Base-by-base conservation (phyloP, 2,797 vertebrate genomes). In the Discoglossus pictus region DNA sequence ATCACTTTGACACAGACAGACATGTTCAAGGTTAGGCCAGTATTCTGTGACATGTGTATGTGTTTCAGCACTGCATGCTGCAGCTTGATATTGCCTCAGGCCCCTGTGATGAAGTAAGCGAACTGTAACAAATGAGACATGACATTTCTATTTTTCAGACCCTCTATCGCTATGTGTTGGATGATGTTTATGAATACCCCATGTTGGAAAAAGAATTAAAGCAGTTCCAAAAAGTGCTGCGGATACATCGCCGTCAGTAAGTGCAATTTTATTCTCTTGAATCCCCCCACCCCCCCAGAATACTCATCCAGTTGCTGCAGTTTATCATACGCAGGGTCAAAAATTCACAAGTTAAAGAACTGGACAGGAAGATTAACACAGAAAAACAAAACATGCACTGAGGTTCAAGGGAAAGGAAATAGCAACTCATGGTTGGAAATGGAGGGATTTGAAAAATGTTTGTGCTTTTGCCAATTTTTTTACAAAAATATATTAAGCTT, bases 111-210 rank as follows among this genome's bases (percentile, higher is more conserved):
- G 23, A 39, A 55, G 34, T 59, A 50, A 59, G 51, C 35, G 48
- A 38, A 13, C 9, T 6, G 15, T 43, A 34, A 67, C 39, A 59
- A 67, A 50, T 34, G 39, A 61, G 39, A 18, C 55, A 18, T 68
- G 34, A 54, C 23, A 18, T 39, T 31, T 47, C 13, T 62, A 11
- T 38, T 75, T 77, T 47, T 52, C 77, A 99, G 97, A 95, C 91
- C 0, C 89, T 99, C 83, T 96, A 92, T 74, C 92, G 92, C 44
- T 92, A 88, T 18, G 91, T 95, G 47, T 78, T 97, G 74, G 96
- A 97, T 79, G 97, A 99, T 75, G 89, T 97, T 23, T 97, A 92
- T 65, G 95, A 98, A 74, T 96, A 94, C 73, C 97, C 97, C 0
- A 48, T 87, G 46, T 88, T 99, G 72, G 96, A 98, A 80, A 93